These are phyloP conservation scores for Aphelinus atriplicis DNA, from an alignment of 1,140 invertebrate species.

Conservation along the genomic window DNA sequence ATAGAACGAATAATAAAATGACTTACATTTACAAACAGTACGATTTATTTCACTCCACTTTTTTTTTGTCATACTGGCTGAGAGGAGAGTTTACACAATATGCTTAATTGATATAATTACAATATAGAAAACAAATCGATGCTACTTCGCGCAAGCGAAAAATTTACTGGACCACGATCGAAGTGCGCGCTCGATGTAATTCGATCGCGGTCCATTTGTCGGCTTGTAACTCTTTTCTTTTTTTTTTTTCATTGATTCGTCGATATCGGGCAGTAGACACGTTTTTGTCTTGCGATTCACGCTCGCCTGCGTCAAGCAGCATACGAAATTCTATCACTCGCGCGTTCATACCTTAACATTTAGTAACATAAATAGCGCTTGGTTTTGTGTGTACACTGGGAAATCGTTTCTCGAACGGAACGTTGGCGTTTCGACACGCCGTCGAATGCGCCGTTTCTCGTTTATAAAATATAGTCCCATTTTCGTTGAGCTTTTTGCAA, in stretches of 20 bases:
- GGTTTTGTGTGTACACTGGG: too few species aligned
- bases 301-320: too few species aligned
- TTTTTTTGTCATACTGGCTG: conserved; percentile 53
- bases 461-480: too few species aligned
- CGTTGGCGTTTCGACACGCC: too few species aligned
- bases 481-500: too few species aligned
- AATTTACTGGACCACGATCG: conserved; percentile 51
- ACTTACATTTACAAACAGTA: conserved; percentile 58
- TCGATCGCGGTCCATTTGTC: conserved; percentile 55
- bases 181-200: conserved; percentile 51
- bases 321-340: not conserved
- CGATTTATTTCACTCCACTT: conserved; percentile 57
- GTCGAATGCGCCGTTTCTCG: too few species aligned
- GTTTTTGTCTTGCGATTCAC: too few species aligned
- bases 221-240: conserved; percentile 14
- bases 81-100: conserved; percentile 58
- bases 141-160: too few species aligned
- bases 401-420: too few species aligned
- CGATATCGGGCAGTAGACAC: too few species aligned
- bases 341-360: conserved; percentile 17
- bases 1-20: conserved; percentile 37
- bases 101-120: conserved; percentile 27
- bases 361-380: not conserved
- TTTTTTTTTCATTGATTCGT: not conserved
- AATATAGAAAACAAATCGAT: not conserved